Evolutionary conservation across 1,140 invertebrate genomes (phyloP), one percentile per base, ranked within the genome.

Genomic region (Trachymyrmex septentrionalis): DNA sequence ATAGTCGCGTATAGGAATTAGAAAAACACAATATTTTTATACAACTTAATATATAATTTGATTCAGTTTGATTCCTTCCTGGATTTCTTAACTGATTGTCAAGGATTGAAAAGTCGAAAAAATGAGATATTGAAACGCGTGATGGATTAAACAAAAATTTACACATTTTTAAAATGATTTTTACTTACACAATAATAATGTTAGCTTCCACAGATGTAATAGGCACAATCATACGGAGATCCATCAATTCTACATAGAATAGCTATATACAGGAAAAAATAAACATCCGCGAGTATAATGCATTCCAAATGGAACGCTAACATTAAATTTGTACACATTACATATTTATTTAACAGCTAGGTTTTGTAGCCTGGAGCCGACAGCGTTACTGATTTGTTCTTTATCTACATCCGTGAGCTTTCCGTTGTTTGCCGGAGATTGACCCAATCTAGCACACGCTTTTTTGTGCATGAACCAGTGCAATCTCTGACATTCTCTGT

Each of bases 381-480:
- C 92, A 34, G 92, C 92, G 61, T 91, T 93, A 30, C 88, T 91
- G 34, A 94, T 91, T 84, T 95, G 87, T 67, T 93, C 92, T 75
- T 92, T 94, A 71, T 95, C 93, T 59, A 86, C 82, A 24, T 95
- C 94, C 14, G 86, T 86, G 48, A 93, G 67, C 86, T 94, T 94
- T 7, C 76, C 64, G 30, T 55, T 90, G 16, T 86, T 75, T 3
- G 38, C 44, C 10, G 86, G 44, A n/a, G 44, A 90, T 61, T 92
- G 93, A 19, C 93, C 95, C 44, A 97, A 95, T 89, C 96, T 95
- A 10, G 96, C 96, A 90, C 97, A 98, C 38, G 96, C 96, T 93
- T 99, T 99, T 95, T 99, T 99, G 94, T 99, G 99, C 88, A 98
- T 97, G 90, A 98, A 97, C 99, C 99, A 99, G 95, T 99, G 99